Base-by-base conservation (phyloP, 2,113 vertebrate genomes). In the Pipa parva region DNA sequence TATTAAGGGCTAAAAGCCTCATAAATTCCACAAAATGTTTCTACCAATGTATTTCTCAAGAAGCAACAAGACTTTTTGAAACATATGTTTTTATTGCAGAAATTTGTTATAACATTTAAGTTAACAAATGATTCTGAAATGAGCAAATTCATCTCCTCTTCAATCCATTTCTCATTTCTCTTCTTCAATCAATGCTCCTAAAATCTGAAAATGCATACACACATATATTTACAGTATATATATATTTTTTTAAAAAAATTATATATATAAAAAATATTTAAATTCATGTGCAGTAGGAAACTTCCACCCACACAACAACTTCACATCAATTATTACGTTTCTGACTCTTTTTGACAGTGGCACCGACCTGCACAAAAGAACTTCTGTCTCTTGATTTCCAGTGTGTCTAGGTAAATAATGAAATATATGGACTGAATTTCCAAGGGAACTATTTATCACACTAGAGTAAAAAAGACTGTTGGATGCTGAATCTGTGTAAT, bases 1-100 rank as follows among this genome's bases (percentile, higher is more conserved):
- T 69, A 69, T 69, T 69, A 60, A 69, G 65, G 57, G 48, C 57
- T 69, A 69, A 69, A 69, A 69, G 65, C 65, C 57, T 69, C 56
- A 69, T 69, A 69, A 69, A 69, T 69, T 69, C 37, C 33, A 15
- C 29, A 60, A 69, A 68, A 69, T 60, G 45, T 31, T 51, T 28
- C 46, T 42, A 60, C 45, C 57, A 60, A 52, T 60, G 55, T 57
- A 69, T 60, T 36, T 29, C 46, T 21, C 46, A 42, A 54, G 31
- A 60, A 50, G 56, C 13, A 18, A 60, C 27, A 2, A 67, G 45
- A 39, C 11, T 59, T 68, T 51, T 27, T 26, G n/a, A 10, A 52
- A 28, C 65, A 60, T 69, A 69, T 69, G 57, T 69, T 52, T 69
- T 59, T 60, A 69, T 60, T 69, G 65, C 36, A 28, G n/a, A 60